A percentile compares a stretch with the other conserved stretches of the same genome.
Conservation (phyloP, 2,797 vertebrate genomes). For the Ctenosaura bakeri region DNA sequence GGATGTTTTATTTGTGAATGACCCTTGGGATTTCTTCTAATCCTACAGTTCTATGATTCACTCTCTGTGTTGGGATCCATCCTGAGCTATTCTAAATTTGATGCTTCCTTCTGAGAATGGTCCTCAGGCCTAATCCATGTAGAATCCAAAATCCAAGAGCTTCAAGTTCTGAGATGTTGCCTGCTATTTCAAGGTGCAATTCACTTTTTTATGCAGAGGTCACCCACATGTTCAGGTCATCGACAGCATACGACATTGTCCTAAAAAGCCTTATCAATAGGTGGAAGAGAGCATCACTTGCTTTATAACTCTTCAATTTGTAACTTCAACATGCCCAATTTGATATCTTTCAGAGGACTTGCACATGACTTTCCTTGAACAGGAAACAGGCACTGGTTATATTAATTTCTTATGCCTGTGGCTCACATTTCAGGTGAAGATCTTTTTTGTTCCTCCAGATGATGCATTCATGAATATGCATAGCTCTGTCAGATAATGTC, state of each 20-base stretch:
- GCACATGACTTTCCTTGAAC: slow-evolving; percentile 19
- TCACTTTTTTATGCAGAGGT: neutral
- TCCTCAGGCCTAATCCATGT: neutral
- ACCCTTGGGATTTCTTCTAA: too few relatives aligned
- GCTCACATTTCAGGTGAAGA: slow-evolving; percentile 50
- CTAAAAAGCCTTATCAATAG: neutral
- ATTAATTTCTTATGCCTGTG: slow-evolving; percentile 52
- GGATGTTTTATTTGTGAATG: too few relatives aligned
- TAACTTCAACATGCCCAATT: neutral
- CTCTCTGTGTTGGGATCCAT: neutral
- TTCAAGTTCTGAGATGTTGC: neutral
- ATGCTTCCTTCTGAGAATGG: neutral
- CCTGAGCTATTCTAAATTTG: neutral
- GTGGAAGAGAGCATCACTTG: neutral
- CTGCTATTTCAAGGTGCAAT: neutral
- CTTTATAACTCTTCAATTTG: neutral
- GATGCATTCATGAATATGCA: slow-evolving; percentile 63
- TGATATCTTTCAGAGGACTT: slow-evolving; percentile 7
- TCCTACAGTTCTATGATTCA: too few relatives aligned
- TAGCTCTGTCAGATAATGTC: slow-evolving; percentile 41
- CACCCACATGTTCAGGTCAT: neutral
- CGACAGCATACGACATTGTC: neutral
- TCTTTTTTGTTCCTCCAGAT: slow-evolving; percentile 48
- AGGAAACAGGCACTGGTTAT: neutral
- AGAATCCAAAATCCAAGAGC: neutral